Evolutionary conservation across 2,113 vertebrate genomes (phyloP), one percentile per base, ranked within the genome.

Genomic region (Castor canadensis): DNA sequence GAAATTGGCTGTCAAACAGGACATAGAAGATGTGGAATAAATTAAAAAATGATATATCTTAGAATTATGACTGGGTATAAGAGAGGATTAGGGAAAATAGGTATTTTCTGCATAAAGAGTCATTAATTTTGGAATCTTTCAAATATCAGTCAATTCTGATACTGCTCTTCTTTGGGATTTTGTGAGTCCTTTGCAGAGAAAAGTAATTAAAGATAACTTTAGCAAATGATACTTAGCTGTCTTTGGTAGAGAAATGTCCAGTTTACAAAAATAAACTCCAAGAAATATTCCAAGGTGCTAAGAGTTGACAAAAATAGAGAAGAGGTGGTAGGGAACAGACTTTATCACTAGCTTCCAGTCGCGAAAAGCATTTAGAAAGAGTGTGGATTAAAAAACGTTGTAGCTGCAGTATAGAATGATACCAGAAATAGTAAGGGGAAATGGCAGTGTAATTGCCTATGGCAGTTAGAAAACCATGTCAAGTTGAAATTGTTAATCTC

Each of bases 121-220:
- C 80, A 4, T 89, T 58, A 82, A 86, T 95, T 92, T 49, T 95
- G 49, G 28, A 75, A 80, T 84, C 40, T 5, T 95, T 91, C 24
- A 86, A 43, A 6, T 89, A 56, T 56, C 45, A 84, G 0, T 86
- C 32, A 66, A 13, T 93, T 94, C 56, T 96, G 75, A 28, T 87
- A 81, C 67, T n/a, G 38, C 49, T 73, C 24, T 92, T 77, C n/a
- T 71, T 79, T 90, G n/a, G 87, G 45, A 77, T 90, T 93, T 73
- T 30, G 30, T 60, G 86, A 76, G 32, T 73, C 20, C 94, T 75
- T 87, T 84, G 16, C 20, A 79, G 73, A 90, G 75, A 82, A 4
- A 77, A 77, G 20, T 89, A 81, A 45, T 89, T 89, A 92, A 88
- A 67, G 82, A 49, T 77, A 16, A 84, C 58, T 93, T 95, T 87